Evolutionary conservation across 2,888 invertebrate species (phyloP).

Genomic region (Drosophila sordidula): DNA sequence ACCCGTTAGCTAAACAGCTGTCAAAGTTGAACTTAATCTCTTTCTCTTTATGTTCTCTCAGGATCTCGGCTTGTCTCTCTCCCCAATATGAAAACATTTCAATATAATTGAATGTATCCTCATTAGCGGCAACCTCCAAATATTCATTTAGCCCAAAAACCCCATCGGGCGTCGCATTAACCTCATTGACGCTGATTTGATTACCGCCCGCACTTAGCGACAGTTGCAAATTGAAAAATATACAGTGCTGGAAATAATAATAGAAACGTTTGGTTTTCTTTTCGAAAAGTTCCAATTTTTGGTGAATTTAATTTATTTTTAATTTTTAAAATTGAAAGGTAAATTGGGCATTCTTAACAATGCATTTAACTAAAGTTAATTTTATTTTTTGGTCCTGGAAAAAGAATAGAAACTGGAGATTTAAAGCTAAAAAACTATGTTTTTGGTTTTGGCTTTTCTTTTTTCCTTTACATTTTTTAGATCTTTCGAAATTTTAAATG

Average conservation of each 20-base stretch:
- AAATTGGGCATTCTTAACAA: too few relatives aligned
- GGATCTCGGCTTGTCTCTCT: neutral
- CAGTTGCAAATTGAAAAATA: slow-evolving; percentile 36
- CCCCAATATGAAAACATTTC: slow-evolving; percentile 17
- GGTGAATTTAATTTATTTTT: too few relatives aligned
- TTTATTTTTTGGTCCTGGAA: too few relatives aligned
- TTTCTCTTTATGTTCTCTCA: neutral
- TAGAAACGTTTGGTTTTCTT: too few relatives aligned
- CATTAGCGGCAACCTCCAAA: slow-evolving; percentile 27
- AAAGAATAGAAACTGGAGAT: too few relatives aligned
- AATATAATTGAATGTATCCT: slow-evolving; percentile 49
- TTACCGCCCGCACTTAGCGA: slow-evolving; percentile 43
- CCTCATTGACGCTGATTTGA: slow-evolving; percentile 59
- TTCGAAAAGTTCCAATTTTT: too few relatives aligned
- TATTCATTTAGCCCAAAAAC: slow-evolving; percentile 5
- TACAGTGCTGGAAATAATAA: neutral
- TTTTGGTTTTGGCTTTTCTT: too few relatives aligned
- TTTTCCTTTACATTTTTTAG: too few relatives aligned
- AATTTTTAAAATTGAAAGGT: too few relatives aligned
- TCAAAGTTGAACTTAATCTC: slow-evolving; percentile 5
- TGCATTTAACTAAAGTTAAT: too few relatives aligned
- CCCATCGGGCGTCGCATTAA: slow-evolving; percentile 29
- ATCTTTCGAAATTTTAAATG: too few relatives aligned
- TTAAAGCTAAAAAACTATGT: too few relatives aligned
- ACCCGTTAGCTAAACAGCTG: slow-evolving; percentile 11